phyloP scores from a whole-genome alignment of 2,888 invertebrate genomes.

The Latrodectus hesperus region DNA sequence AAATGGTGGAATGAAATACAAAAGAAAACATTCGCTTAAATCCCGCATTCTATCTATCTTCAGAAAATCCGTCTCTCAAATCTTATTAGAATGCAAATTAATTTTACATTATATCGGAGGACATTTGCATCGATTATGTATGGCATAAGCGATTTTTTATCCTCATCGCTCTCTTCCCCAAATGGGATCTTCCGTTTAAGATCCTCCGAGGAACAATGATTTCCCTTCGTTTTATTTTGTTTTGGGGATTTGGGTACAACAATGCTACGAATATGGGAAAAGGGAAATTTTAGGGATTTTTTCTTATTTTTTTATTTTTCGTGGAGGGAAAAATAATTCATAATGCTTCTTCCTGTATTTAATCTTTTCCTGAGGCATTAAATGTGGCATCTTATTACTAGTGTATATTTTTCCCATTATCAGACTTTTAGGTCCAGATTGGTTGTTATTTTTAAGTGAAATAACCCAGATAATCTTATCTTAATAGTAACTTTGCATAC shows the following conservation, averaged over 20 bases:
- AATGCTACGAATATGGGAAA: neutral
- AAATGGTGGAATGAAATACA: neutral
- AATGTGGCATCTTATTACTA: too few relatives aligned
- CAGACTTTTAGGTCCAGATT: too few relatives aligned
- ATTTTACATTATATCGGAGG: constrained; percentile 54
- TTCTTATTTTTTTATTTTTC: too few relatives aligned
- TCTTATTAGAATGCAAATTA: constrained; percentile 66
- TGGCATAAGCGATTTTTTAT: constrained; percentile 58
- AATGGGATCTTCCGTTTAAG: constrained; percentile 18
- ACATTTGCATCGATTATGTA: constrained; percentile 51
- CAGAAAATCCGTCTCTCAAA: constrained; percentile 20
- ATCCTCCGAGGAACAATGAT: constrained; percentile 49
- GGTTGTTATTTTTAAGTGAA: neutral
- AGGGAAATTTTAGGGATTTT: too few relatives aligned
- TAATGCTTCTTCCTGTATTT: too few relatives aligned
- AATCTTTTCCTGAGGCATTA: too few relatives aligned
- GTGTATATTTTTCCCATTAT: too few relatives aligned
- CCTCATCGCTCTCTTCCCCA: constrained; percentile 20
- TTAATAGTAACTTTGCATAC: too few relatives aligned
- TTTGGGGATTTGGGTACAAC: constrained; percentile 9
- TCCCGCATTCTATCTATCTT: neutral
- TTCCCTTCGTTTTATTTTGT: constrained; percentile 2
- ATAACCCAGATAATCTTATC: neutral
- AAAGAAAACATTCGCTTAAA: neutral
- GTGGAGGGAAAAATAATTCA: too few relatives aligned